Percentiles rank a stretch among this genome's conserved stretches.
phyloP scores from a whole-genome alignment of 2,113 vertebrate genomes.

The Tachysurus vachellii region DNA sequence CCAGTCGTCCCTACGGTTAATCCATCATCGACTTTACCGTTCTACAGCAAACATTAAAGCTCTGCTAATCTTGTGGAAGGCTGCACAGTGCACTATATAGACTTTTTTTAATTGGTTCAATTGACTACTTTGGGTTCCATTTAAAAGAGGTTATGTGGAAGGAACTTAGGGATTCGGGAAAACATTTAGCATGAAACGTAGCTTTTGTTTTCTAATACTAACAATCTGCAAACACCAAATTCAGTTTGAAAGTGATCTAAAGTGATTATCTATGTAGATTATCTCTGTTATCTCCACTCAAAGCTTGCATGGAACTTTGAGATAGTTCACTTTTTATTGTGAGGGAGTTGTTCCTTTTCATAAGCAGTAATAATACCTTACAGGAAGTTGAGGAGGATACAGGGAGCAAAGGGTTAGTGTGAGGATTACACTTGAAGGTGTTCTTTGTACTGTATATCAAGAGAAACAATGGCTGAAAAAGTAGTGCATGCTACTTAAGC shows the following conservation, averaged over 20 bases:
- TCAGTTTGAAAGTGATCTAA: background rate
- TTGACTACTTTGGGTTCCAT: background rate
- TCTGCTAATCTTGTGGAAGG: background rate
- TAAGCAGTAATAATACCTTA: background rate
- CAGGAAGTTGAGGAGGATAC: background rate
- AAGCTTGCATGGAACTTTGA: conserved; percentile 2
- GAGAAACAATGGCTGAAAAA: background rate
- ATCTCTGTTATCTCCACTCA: background rate
- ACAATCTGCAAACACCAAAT: background rate
- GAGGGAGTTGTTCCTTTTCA: background rate
- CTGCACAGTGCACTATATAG: background rate
- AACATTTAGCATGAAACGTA: background rate
- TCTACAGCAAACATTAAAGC: background rate
- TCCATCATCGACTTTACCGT: background rate
- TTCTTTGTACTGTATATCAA: background rate
- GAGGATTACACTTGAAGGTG: background rate
- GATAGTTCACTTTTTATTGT: conserved; percentile 36
- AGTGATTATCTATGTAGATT: background rate
- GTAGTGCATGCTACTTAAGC: background rate
- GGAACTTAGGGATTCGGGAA: background rate
- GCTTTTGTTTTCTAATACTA: background rate
- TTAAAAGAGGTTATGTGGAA: background rate
- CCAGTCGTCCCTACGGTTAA: background rate
- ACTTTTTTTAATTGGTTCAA: background rate
- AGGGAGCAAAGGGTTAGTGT: background rate